These are phyloP conservation scores for Grus americana DNA, from an alignment of 2,113 vertebrate genomes.

Conservation along the genomic window DNA sequence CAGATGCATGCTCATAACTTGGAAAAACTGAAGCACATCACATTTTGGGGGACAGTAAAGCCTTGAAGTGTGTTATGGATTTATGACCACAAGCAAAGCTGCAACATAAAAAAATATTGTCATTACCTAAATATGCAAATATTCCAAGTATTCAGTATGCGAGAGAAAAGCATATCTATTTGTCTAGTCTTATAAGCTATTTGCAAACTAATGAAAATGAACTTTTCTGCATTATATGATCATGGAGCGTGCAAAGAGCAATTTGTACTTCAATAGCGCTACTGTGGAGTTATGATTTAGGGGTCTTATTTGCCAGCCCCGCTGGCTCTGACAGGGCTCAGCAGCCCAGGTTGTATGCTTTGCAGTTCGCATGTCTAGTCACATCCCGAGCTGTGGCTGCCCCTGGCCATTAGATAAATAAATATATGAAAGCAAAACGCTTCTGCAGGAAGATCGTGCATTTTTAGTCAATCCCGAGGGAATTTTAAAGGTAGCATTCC, in stretches of 20 bases:
- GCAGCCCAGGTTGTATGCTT: neutral
- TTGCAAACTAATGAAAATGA: conserved; percentile 45
- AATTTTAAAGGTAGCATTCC: neutral
- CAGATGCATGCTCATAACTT: neutral
- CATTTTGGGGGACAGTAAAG: neutral
- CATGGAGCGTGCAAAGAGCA: neutral
- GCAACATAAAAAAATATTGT: neutral
- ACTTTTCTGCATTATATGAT: conserved; percentile 7
- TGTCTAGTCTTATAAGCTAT: neutral
- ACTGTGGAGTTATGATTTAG: neutral
- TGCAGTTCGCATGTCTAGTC: neutral
- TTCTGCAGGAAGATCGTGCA: neutral
- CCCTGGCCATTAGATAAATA: neutral
- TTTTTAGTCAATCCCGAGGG: accelerated
- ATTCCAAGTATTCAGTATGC: neutral
- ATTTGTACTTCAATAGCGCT: neutral
- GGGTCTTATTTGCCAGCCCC: neutral
- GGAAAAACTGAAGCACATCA: conserved; percentile 2
- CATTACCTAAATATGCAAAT: conserved; percentile 46
- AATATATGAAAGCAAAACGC: neutral
- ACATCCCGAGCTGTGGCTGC: neutral
- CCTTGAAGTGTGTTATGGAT: neutral
- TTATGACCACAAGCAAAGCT: conserved; percentile 7
- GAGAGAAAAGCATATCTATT: neutral
- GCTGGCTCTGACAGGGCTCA: neutral